Percentiles rank a stretch among this genome's conserved stretches.
Evolutionary conservation across 2,113 vertebrate genomes (phyloP).

Genomic region (Lophius piscatorius): DNA sequence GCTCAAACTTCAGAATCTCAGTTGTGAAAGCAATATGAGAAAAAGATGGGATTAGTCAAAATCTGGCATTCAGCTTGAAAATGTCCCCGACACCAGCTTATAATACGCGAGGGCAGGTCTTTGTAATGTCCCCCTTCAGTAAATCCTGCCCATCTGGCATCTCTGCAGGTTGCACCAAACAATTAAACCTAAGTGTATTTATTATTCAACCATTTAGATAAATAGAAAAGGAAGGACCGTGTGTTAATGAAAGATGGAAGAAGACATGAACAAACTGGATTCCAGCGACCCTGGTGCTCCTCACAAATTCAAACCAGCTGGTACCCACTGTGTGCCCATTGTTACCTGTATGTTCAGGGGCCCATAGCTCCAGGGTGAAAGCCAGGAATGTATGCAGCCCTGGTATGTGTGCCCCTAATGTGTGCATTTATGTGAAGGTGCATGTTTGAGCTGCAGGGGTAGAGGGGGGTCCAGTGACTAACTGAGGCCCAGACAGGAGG

Average conservation of each 20-base stretch:
- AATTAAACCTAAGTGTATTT: constrained; percentile 1
- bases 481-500: constrained; percentile 27
- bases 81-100: too few species aligned
- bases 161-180: neutral
- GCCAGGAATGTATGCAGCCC: constrained; percentile 26
- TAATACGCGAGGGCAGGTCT: too few species aligned
- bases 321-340: constrained; percentile 30
- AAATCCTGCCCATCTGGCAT: neutral
- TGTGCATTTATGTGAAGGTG: constrained; percentile 31
- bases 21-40: too few species aligned
- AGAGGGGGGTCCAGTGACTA: constrained; percentile 3
- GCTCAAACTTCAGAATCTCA: too few species aligned
- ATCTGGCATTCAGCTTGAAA: too few species aligned
- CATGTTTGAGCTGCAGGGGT: constrained; percentile 21
- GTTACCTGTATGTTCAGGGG: constrained; percentile 42
- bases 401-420: constrained; percentile 12
- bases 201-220: neutral
- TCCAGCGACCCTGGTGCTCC: constrained; percentile 20
- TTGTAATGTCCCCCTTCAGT: too few species aligned
- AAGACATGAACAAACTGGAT: constrained; percentile 29
- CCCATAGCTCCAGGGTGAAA: constrained; percentile 26
- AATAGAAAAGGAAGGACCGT: constrained; percentile 12
- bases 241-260: constrained; percentile 35
- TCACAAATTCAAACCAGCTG: constrained; percentile 54
- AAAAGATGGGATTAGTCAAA: too few species aligned